These are phyloP conservation scores for Pachydiplax longipennis DNA, from an alignment of 2,888 invertebrate genomes.

Conservation along the genomic window DNA sequence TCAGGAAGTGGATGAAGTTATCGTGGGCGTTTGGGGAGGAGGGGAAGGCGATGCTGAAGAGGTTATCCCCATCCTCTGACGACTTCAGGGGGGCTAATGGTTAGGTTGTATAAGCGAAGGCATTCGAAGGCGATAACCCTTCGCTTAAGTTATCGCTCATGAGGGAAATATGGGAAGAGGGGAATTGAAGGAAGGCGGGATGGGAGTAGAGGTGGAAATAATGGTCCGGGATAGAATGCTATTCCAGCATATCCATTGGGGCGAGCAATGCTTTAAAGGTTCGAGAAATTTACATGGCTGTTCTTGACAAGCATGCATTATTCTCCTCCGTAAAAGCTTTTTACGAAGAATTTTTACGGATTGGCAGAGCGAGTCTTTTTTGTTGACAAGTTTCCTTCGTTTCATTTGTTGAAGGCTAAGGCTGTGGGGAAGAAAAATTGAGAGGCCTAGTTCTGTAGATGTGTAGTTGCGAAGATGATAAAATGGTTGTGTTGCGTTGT, in stretches of 20 bases:
- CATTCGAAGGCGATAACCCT: neutral
- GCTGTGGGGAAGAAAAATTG: neutral
- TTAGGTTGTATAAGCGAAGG: neutral
- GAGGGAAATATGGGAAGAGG: neutral
- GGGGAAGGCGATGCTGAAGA: neutral
- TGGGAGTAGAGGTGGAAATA: neutral
- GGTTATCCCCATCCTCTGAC: neutral
- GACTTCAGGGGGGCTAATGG: neutral
- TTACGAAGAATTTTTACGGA: conserved; percentile 29
- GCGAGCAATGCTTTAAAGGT: conserved; percentile 36
- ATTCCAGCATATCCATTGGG: conserved; percentile 30
- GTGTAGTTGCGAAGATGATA: neutral
- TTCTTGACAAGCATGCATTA: conserved; percentile 41
- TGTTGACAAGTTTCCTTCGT: neutral
- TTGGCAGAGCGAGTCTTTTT: conserved; percentile 18
- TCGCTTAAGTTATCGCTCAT: conserved; percentile 16
- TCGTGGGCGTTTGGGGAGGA: neutral
- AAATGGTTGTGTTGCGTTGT: too few relatives aligned
- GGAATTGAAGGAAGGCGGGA: neutral
- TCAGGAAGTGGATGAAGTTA: conserved; percentile 1
- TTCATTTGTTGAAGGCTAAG: neutral
- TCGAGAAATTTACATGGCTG: conserved; percentile 44
- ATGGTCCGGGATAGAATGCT: conserved; percentile 8
- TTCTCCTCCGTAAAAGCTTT: neutral
- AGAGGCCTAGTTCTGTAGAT: neutral